A percentile compares a stretch with the other conserved stretches of the same genome.
These are phyloP conservation scores for Magallana angulata DNA, from an alignment of 1,140 invertebrate genomes.

Conservation along the genomic window DNA sequence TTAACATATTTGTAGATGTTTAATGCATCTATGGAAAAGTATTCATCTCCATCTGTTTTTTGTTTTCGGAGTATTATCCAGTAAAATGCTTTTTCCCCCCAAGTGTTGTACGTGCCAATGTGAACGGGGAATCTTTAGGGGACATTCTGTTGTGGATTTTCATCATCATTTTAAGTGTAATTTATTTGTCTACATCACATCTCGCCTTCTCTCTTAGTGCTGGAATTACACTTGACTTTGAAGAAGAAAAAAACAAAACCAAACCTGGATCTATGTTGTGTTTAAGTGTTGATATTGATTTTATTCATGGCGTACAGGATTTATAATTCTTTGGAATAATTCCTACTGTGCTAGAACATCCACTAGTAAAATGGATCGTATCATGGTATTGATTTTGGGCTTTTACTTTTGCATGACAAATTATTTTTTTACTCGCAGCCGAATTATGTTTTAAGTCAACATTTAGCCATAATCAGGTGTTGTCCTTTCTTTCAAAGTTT, in stretches of 20 bases:
- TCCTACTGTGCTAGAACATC: constrained; percentile 15
- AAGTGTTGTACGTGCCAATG: constrained; percentile 27
- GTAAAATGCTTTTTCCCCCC: constrained; percentile 9
- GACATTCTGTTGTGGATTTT: constrained; percentile 18
- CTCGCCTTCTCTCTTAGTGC: constrained; percentile 17
- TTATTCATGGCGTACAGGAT: constrained; percentile 12
- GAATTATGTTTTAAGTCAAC: constrained; percentile 9
- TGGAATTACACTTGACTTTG: constrained; percentile 18
- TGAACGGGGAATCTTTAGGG: constrained; percentile 4
- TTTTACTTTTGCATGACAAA: constrained; percentile 27
- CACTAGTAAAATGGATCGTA: constrained; percentile 18
- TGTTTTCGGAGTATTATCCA: constrained; percentile 33
- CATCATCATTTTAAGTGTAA: neutral
- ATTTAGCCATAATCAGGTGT: neutral
- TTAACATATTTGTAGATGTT: constrained; percentile 28
- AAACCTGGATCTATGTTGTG: constrained; percentile 17
- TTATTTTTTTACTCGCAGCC: constrained; percentile 7
- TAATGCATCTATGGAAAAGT: constrained; percentile 33
- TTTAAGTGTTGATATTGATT: constrained; percentile 30
- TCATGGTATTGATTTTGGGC: constrained; percentile 33
- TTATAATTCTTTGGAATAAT: constrained; percentile 33
- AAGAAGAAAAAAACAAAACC: neutral
- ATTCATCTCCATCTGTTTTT: constrained; percentile 36
- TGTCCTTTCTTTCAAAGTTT: no score
- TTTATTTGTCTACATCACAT: constrained; percentile 15